Evolutionary conservation across 2,797 vertebrate genomes (phyloP).

Genomic region (Macrochelys suwanniensis): DNA sequence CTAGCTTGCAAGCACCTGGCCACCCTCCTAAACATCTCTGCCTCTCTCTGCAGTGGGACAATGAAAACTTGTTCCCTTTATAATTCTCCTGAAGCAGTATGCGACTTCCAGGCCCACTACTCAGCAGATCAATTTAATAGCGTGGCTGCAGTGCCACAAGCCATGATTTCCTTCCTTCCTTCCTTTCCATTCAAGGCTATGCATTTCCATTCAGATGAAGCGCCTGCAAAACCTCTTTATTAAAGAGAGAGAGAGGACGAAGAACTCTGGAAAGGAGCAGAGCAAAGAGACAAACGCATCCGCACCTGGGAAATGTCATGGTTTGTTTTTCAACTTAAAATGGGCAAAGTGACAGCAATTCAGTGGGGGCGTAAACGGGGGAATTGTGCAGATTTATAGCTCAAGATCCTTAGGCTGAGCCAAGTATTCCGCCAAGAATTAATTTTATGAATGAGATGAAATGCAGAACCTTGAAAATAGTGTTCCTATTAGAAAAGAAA

Average conservation of each 20-base stretch:
- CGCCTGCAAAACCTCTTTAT: slow-evolving; percentile 35
- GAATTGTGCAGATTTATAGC: slow-evolving; percentile 69
- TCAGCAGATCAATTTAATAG: not conserved
- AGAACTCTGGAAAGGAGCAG: slow-evolving; percentile 71
- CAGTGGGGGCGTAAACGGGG: slow-evolving; percentile 21
- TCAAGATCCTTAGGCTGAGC: slow-evolving; percentile 57
- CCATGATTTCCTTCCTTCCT: rapidly evolving
- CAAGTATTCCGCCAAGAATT: slow-evolving; percentile 70
- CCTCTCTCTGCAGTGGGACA: rapidly evolving
- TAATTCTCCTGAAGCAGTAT: not conserved
- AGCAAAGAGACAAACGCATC: slow-evolving; percentile 19
- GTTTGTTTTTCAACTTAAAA: slow-evolving; percentile 63
- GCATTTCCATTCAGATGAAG: slow-evolving; percentile 4
- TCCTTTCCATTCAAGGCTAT: not conserved
- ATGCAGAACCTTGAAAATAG: slow-evolving; percentile 51
- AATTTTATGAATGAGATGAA: slow-evolving; percentile 66
- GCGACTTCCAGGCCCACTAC: not conserved
- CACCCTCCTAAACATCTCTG: not conserved
- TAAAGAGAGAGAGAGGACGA: slow-evolving; percentile 48
- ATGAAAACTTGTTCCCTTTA: not conserved
- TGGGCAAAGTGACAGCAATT: slow-evolving; percentile 71
- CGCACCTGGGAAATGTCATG: slow-evolving; percentile 74
- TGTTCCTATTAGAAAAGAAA: not conserved
- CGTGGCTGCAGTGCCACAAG: not conserved
- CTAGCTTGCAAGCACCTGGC: not conserved